phyloP scores from a whole-genome alignment of 2,888 invertebrate genomes.

The Synanthedon formicaeformis region DNA sequence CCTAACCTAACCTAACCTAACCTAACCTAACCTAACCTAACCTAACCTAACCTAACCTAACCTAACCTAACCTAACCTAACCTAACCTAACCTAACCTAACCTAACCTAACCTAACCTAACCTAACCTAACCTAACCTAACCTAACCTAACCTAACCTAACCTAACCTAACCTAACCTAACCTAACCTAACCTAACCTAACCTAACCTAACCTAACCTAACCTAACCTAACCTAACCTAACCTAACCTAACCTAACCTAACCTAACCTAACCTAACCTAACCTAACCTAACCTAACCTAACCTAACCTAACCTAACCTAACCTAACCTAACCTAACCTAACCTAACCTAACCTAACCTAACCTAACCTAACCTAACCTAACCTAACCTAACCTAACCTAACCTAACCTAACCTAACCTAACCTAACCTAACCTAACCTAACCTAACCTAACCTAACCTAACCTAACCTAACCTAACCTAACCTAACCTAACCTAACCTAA shows the following conservation, averaged over 20 bases:
- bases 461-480: slow-evolving; percentile 10
- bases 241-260: neutral
- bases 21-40: neutral
- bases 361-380: slow-evolving; percentile 4
- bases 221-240: neutral
- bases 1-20: neutral
- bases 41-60: neutral
- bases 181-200: neutral
- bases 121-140: neutral
- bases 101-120: neutral
- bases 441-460: slow-evolving; percentile 8
- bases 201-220: neutral
- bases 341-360: slow-evolving; percentile 3
- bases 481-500: slow-evolving; percentile 9
- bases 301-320: neutral
- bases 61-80: neutral
- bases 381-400: slow-evolving; percentile 6
- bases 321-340: neutral
- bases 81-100: neutral
- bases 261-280: neutral
- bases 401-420: slow-evolving; percentile 6
- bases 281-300: neutral
- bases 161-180: neutral
- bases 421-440: slow-evolving; percentile 9
- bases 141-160: neutral